A percentile compares a stretch with the other conserved stretches of the same genome.
Evolutionary conservation across 2,113 vertebrate genomes (phyloP).

Genomic region (Bostrychus sinensis): DNA sequence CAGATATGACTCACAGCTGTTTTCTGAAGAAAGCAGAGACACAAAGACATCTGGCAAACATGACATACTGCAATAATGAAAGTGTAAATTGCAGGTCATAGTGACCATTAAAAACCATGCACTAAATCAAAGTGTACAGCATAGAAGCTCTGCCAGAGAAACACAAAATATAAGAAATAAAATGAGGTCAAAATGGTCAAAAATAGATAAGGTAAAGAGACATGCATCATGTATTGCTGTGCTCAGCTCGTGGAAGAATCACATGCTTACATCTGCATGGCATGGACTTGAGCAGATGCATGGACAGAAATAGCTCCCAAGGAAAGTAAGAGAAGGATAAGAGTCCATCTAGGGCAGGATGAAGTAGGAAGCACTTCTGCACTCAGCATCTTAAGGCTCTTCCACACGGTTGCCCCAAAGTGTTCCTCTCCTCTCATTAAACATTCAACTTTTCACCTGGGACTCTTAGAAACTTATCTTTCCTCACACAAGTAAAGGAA

Average conservation of each 20-base stretch:
- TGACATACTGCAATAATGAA: not conserved
- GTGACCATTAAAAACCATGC: too few relatives aligned
- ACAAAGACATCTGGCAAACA: slow-evolving; percentile 10
- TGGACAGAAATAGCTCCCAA: slow-evolving; percentile 45
- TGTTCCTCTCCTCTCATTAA: slow-evolving; percentile 39
- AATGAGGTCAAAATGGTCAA: slow-evolving; percentile 4
- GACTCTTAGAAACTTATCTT: slow-evolving; percentile 2
- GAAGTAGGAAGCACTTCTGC: slow-evolving; percentile 20
- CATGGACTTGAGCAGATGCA: slow-evolving; percentile 37
- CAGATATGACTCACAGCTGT: slow-evolving; percentile 37
- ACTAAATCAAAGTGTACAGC: slow-evolving; percentile 10
- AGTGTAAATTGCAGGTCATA: not conserved
- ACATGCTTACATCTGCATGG: slow-evolving; percentile 30
- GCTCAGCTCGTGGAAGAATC: slow-evolving; percentile 17
- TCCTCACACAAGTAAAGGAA: slow-evolving; percentile 1
- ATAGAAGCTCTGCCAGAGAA: slow-evolving; percentile 11
- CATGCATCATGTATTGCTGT: slow-evolving; percentile 13
- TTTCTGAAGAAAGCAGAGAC: slow-evolving; percentile 22
- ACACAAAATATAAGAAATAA: slow-evolving; percentile 12
- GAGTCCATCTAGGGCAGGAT: slow-evolving; percentile 38
- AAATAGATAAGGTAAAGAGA: slow-evolving; percentile 8
- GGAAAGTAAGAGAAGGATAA: slow-evolving; percentile 21
- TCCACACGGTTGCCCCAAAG: slow-evolving; percentile 20
- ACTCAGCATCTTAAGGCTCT: slow-evolving; percentile 35
- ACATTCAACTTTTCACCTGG: slow-evolving; percentile 53